Evolutionary conservation across 2,888 invertebrate species (phyloP), one percentile per base, ranked within the genome.

Genomic region (Notodonta ziczac): DNA sequence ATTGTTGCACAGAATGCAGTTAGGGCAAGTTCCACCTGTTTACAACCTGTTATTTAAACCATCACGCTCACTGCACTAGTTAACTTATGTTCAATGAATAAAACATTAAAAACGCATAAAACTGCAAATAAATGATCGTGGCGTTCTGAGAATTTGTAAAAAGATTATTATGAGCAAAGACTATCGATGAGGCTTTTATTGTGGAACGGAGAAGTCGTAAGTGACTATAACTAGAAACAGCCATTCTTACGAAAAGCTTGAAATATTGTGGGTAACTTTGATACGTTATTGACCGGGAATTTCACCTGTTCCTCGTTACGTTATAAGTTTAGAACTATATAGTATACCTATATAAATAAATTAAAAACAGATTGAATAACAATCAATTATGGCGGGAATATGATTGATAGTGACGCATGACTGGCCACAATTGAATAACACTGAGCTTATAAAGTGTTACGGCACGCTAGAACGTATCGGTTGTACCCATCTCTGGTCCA

Each of bases 1-100:
- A 80, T 81, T 79, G 78, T 80, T 81, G 80, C 77, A 79, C 69
- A 77, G 72, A 82, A 80, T 78, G 79, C 75, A 77, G 82, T 82
- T 80, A 81, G 78, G 80, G 81, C 76, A 72, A 77, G 75, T 72
- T 77, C 68, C 82, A 85, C 84, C 81, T 83, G 85, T 83, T 81
- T 64, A 61, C 72, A 81, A 84, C 83, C 82, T 83, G 85, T 80
- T 81, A 76, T 79, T 77, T 73, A 70, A 74, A 71, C 70, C 63
- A 69, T 70, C 67, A 73, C 69, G 69, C 71, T 74, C 69, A 66
- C 59, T 76, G 71, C 65, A 65, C 69, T 70, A 72, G 65, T 69
- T 72, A 72, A 73, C 66, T 70, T 54, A 61, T 59, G 56, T 60
- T 68, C 59, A 65, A 73, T 72, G 69, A 75, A 75, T 72, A 67